phyloP scores from a whole-genome alignment of 2,888 invertebrate species.

The Linyphia triangularis region DNA sequence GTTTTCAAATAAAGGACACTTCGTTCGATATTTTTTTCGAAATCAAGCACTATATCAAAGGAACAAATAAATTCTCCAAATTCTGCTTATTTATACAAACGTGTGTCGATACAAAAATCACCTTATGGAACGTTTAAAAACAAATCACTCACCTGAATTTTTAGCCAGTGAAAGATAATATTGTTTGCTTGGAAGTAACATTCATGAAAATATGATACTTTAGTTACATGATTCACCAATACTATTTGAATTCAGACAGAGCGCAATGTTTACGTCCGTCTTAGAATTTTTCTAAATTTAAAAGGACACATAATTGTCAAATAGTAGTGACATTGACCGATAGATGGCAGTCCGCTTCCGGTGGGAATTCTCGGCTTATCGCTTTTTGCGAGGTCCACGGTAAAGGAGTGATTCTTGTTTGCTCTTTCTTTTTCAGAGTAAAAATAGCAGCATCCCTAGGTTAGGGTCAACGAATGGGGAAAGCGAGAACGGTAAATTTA shows the following conservation, averaged over 20 bases:
- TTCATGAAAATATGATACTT: neutral
- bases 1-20: too few relatives aligned
- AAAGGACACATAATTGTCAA: constrained; percentile 37
- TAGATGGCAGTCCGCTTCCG: constrained; percentile 62
- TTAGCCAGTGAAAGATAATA: neutral
- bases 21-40: too few relatives aligned
- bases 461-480: neutral
- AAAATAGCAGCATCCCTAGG: constrained; percentile 9
- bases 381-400: constrained; percentile 12
- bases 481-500: neutral
- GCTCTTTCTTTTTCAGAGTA: constrained; percentile 26
- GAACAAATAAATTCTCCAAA: neutral
- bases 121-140: neutral
- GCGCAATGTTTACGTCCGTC: constrained; percentile 22
- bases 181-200: neutral
- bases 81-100: neutral
- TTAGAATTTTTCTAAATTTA: neutral
- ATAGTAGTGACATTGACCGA: constrained; percentile 41
- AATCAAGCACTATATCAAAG: neutral
- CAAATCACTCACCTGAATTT: neutral
- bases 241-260: neutral
- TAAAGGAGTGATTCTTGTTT: constrained; percentile 29
- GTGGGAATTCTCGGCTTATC: constrained; percentile 21
- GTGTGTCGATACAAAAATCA: neutral
- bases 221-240: neutral